Base-by-base conservation (phyloP, 2,797 vertebrate genomes). In the Anolis apletophallus region DNA sequence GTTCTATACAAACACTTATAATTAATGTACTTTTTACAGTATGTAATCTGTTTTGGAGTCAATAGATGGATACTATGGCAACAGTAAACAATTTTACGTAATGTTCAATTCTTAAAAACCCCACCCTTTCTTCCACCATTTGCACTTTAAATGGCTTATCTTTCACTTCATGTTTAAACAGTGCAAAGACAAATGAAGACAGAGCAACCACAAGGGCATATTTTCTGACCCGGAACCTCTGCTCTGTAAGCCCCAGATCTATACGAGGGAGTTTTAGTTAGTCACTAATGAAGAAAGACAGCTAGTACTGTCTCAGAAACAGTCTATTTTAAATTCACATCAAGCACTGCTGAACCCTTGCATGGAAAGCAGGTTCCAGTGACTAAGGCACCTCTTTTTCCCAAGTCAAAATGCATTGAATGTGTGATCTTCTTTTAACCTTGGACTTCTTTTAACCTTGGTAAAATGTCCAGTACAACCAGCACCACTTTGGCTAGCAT, bases 171-270 rank as follows among this genome's bases (percentile, higher is more conserved):
- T 26, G 7, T 11, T 5, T 21, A 34, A 69, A 40, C 57, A 40
- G 14, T 21, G 11, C 26, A 19, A 79, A 26, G 59, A 46, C 32
- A 17, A 12, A 50, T 80, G 36, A 64, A 80, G 26, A 64, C 26
- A 50, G 36, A 80, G n/a, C 26, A 40, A 59, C 17, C 54, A 57
- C 54, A 77, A 50, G 12, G n/a, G n/a, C 76, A 36, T 36, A 61
- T 13, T 80, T 80, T 80, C 59, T 67, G 61, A n/a, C 79, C 79
- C 67, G 79, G 40, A 68, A 68, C 7, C 17, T 80, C 59, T 67
- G 26, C 59, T 67, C 12, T 67, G 6, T 80, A 61, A 77, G 55
- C 61, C 23, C 26, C 10, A 52, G 61, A 52, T 67, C 23, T 32
- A 26, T 29, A 36, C 16, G 57, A 26, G 36, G 46, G 34, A 80